These are phyloP conservation scores for Callyntrura guangdongensis DNA, from an alignment of 2,888 invertebrate species.

Conservation along the genomic window DNA sequence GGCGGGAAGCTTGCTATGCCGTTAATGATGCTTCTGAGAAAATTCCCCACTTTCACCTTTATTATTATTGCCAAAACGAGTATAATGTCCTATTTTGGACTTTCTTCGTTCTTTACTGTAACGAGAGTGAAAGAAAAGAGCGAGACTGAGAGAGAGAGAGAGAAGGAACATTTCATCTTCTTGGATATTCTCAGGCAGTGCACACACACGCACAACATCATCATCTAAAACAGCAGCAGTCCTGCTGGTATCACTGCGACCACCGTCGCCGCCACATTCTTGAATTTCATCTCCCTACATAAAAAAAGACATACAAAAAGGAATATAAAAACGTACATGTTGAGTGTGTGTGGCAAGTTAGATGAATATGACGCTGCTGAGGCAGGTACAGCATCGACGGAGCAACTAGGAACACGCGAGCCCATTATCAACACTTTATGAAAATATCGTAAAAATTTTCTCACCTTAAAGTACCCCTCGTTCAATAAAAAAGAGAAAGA, in stretches of 20 bases:
- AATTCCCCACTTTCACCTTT: conserved; percentile 63
- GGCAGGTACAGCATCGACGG: conserved; percentile 7
- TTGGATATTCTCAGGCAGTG: conserved; percentile 38
- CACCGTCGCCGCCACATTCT: conserved; percentile 32
- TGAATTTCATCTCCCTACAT: conserved; percentile 11
- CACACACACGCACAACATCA: conserved; percentile 52
- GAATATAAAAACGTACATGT: conserved; percentile 3
- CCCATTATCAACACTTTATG: conserved; percentile 66
- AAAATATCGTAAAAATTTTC: conserved; percentile 66
- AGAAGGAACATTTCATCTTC: conserved; percentile 29
- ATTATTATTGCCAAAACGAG: conserved; percentile 64
- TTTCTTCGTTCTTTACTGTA: conserved; percentile 49
- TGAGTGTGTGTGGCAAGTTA: conserved; percentile 19
- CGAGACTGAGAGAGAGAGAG: neutral
- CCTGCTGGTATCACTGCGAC: neutral
- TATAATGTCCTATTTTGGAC: conserved; percentile 57
- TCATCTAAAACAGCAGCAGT: neutral
- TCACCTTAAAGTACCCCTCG: conserved; percentile 42
- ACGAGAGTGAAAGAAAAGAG: conserved; percentile 16
- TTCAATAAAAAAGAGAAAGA: conserved; percentile 20
- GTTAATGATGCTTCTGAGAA: conserved; percentile 65
- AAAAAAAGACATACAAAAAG: conserved; percentile 30
- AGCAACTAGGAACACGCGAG: conserved; percentile 43
- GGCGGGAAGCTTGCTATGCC: conserved; percentile 60
- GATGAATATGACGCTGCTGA: neutral